Percentiles rank a stretch among this genome's conserved stretches.
Conservation (phyloP, 2,888 invertebrate species). For the Hofmannophila pseudospretella region DNA sequence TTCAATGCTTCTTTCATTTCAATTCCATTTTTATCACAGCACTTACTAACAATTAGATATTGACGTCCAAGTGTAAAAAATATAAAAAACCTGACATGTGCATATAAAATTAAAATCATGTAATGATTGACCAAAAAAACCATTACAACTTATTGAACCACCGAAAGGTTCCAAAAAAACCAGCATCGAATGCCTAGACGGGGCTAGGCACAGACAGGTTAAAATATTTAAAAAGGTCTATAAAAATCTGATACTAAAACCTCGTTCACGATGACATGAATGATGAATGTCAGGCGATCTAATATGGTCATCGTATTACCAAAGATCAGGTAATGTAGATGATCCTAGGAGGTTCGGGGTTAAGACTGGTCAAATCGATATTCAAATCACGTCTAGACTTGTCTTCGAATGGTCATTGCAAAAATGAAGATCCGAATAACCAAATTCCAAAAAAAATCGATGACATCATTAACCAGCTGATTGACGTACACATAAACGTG, state of each 20-base stretch:
- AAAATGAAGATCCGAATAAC: slow-evolving; percentile 13
- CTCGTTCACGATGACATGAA: slow-evolving; percentile 51
- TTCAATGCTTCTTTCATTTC: neutral
- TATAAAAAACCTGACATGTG: slow-evolving; percentile 15
- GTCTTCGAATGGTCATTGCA: slow-evolving; percentile 32
- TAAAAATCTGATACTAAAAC: slow-evolving; percentile 47
- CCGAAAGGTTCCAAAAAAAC: slow-evolving; percentile 38
- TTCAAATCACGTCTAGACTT: slow-evolving; percentile 42
- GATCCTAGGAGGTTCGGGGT: slow-evolving; percentile 38
- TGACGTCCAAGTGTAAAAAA: slow-evolving; percentile 7
- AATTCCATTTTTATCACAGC: neutral
- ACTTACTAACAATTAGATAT: slow-evolving; percentile 5
- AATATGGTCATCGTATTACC: slow-evolving; percentile 57
- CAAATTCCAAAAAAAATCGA: slow-evolving; percentile 32
- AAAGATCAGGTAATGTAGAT: slow-evolving; percentile 42
- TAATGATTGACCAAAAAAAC: slow-evolving; percentile 20
- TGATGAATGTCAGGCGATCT: slow-evolving; percentile 64
- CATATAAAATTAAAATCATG: slow-evolving; percentile 18
- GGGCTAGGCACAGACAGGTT: slow-evolving; percentile 45
- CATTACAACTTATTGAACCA: slow-evolving; percentile 39
- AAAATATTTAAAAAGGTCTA: slow-evolving; percentile 43
- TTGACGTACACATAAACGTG: slow-evolving; percentile 29
- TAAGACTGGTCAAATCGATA: slow-evolving; percentile 37
- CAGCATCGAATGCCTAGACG: slow-evolving; percentile 40
- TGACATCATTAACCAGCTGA: slow-evolving; percentile 49